phyloP scores from a whole-genome alignment of 2,888 invertebrate genomes.

The Carterocephalus palaemon region DNA sequence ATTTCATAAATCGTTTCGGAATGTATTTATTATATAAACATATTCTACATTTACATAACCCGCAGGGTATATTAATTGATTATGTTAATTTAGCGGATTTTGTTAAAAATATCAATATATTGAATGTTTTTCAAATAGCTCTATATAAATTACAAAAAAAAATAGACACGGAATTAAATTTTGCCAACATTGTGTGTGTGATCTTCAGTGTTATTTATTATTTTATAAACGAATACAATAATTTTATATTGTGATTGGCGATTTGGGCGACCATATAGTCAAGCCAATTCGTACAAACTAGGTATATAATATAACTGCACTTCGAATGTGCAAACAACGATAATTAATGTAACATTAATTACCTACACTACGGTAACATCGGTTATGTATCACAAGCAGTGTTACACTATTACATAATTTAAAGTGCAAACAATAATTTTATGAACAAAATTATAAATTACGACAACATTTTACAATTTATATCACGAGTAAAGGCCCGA shows the following conservation, averaged over 20 bases:
- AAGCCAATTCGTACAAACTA: conserved; percentile 8
- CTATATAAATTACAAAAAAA: too few relatives aligned
- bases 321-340: conserved; percentile 16
- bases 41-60: conserved; percentile 11
- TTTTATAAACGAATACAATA: too few relatives aligned
- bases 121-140: too few relatives aligned
- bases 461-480: conserved; percentile 8
- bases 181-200: conserved; percentile 30
- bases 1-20: conserved; percentile 22
- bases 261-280: conserved; percentile 26
- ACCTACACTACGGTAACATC: conserved; percentile 45
- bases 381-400: conserved; percentile 44
- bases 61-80: conserved; percentile 18
- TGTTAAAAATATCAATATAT: conserved; percentile 12
- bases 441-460: background rate
- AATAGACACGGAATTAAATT: too few relatives aligned
- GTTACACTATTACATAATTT: conserved; percentile 18
- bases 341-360: conserved; percentile 28
- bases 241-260: too few relatives aligned
- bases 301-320: too few relatives aligned
- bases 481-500: conserved; percentile 8
- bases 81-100: conserved; percentile 12
- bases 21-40: conserved; percentile 25
- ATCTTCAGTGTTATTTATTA: conserved; percentile 33
- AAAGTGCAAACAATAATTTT: conserved; percentile 17